A percentile compares a stretch with the other conserved stretches of the same genome.
phyloP scores from a whole-genome alignment of 2,888 invertebrate species.

The Dexiosoma caninum region DNA sequence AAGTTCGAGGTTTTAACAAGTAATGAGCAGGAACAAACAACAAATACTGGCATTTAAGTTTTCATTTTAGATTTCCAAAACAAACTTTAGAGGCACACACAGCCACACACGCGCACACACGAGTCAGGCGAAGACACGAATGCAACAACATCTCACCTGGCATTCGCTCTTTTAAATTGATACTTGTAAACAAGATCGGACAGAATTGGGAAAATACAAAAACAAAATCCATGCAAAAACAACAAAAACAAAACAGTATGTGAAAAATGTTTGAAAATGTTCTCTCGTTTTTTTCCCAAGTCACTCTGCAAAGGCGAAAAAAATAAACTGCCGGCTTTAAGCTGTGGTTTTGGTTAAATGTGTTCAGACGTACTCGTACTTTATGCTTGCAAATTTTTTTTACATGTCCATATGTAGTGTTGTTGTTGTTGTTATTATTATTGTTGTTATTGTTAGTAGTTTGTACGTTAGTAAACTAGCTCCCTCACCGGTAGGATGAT shows the following conservation, averaged over 20 bases:
- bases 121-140: not conserved
- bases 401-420: not conserved
- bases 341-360: slow-evolving; percentile 1
- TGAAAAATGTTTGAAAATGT: not conserved
- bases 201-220: not conserved
- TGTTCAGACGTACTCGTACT: not conserved
- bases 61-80: slow-evolving; percentile 12
- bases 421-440: not conserved
- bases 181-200: slow-evolving; percentile 33
- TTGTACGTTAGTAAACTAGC: not conserved
- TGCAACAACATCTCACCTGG: not conserved
- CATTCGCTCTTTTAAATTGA: slow-evolving; percentile 23
- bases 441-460: slow-evolving; percentile 19
- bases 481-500: slow-evolving; percentile 50
- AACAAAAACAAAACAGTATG: not conserved
- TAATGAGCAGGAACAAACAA: slow-evolving; percentile 54
- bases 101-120: not conserved
- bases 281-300: not conserved
- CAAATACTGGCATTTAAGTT: slow-evolving; percentile 29
- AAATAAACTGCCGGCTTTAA: slow-evolving; percentile 49
- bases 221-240: not conserved
- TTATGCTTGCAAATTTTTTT: not conserved
- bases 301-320: not conserved
- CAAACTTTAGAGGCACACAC: not conserved
- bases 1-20: slow-evolving; percentile 55